A percentile compares a stretch with the other conserved stretches of the same genome.
Evolutionary conservation across 2,888 invertebrate species (phyloP).

Genomic region (Abrostola tripartita): DNA sequence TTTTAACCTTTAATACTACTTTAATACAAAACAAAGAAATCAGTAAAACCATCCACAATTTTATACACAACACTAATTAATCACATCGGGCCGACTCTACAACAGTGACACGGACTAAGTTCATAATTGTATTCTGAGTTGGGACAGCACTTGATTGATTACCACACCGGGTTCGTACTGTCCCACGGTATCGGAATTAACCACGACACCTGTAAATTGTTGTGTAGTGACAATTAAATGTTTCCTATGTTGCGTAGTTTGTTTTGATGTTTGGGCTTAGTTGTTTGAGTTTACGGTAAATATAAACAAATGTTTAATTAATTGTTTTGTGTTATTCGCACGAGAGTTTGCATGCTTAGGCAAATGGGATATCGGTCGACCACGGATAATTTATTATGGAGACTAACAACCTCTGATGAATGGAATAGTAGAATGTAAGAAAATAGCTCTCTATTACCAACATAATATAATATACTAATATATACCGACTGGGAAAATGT

Average conservation of each 20-base stretch:
- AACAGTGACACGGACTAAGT: slow-evolving; percentile 83
- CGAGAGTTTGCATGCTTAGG: too few species aligned
- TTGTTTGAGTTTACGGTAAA: slow-evolving; percentile 9
- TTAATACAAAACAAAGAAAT: slow-evolving; percentile 18
- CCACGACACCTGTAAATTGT: slow-evolving; percentile 70
- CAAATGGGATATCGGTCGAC: too few species aligned
- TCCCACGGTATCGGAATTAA: slow-evolving; percentile 70
- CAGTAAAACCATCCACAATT: slow-evolving; percentile 39
- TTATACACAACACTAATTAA: slow-evolving; percentile 73
- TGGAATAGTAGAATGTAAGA: too few species aligned
- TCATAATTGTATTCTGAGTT: slow-evolving; percentile 87
- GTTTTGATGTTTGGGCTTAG: slow-evolving; percentile 32
- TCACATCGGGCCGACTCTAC: slow-evolving; percentile 76
- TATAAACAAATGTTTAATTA: background rate
- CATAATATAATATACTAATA: too few species aligned
- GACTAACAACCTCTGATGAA: too few species aligned
- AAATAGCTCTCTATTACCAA: too few species aligned
- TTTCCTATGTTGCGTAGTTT: slow-evolving; percentile 39
- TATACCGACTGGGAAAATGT: too few species aligned
- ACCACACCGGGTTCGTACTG: slow-evolving; percentile 65
- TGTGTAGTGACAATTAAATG: slow-evolving; percentile 53
- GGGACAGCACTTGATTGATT: slow-evolving; percentile 85
- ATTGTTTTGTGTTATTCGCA: too few species aligned
- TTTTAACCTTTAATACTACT: background rate
- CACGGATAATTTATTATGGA: too few species aligned